Percentiles rank a stretch among this genome's conserved stretches.
phyloP scores from a whole-genome alignment of 2,888 invertebrate species.

The Sabellastarte sp. region DNA sequence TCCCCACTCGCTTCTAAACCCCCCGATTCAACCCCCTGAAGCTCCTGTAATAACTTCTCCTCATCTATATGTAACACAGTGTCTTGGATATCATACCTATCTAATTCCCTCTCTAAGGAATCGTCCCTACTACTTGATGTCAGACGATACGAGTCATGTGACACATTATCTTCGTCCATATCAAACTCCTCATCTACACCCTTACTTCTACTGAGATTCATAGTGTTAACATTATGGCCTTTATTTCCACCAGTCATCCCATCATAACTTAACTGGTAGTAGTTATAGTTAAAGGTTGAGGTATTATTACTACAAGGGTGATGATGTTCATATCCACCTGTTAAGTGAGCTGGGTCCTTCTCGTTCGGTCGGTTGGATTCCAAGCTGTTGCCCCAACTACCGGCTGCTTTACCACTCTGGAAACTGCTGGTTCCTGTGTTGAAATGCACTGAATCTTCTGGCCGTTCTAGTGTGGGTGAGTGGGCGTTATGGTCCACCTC shows the following conservation, averaged over 20 bases:
- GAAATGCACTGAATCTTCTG: constrained; percentile 48
- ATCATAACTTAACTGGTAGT: constrained; percentile 25
- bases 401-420: background rate
- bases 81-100: background rate
- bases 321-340: constrained; percentile 5
- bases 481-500: constrained; percentile 24
- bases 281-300: constrained; percentile 18
- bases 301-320: background rate
- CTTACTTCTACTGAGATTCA: no score
- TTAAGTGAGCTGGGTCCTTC: background rate
- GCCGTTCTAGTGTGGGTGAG: constrained; percentile 32
- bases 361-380: background rate
- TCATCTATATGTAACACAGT: constrained; percentile 15
- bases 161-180: constrained; percentile 42
- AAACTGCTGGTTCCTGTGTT: constrained; percentile 31
- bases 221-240: constrained; percentile 46
- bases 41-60: constrained; percentile 8
- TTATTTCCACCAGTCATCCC: no score
- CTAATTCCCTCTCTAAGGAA: constrained; percentile 11
- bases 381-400: background rate
- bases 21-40: no score
- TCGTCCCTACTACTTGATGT: constrained; percentile 23
- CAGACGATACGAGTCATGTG: constrained; percentile 39
- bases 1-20: no score
- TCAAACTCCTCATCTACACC: no score